phyloP scores from a whole-genome alignment of 53 echinoderm and acorn worm species.

The Astropecten irregularis region DNA sequence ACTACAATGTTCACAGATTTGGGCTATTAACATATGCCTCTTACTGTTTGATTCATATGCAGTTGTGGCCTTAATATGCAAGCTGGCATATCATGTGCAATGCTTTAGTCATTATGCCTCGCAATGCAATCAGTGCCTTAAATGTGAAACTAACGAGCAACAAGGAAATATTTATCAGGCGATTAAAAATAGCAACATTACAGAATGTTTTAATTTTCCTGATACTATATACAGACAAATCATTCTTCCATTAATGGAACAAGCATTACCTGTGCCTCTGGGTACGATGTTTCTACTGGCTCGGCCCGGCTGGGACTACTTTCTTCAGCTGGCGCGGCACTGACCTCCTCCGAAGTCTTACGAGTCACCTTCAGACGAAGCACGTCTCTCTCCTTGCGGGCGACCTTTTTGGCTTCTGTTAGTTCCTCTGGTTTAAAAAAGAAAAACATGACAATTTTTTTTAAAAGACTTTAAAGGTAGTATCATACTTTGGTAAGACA shows the following conservation, averaged over 20 bases:
- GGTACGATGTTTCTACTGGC: conserved; percentile 16
- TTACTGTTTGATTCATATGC: too few species aligned
- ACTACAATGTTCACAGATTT: too few species aligned
- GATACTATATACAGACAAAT: not conserved
- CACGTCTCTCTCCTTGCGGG: conserved; percentile 27
- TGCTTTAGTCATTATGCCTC: too few species aligned
- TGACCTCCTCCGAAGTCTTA: not conserved
- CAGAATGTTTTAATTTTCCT: not conserved
- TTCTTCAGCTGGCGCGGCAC: not conserved
- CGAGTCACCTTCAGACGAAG: conserved; percentile 23
- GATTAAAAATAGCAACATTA: not conserved
- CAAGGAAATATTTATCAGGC: too few species aligned
- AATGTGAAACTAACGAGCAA: too few species aligned
- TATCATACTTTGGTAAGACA: too few species aligned
- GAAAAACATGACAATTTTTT: too few species aligned
- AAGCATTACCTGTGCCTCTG: not conserved
- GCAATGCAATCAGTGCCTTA: too few species aligned
- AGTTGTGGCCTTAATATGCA: too few species aligned
- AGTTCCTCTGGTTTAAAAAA: conserved; percentile 48
- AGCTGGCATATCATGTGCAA: too few species aligned
- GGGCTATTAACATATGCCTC: too few species aligned
- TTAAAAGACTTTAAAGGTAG: too few species aligned
- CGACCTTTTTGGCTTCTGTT: conserved; percentile 46
- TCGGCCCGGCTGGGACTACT: not conserved
- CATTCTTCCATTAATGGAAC: not conserved